Conservation (phyloP, 2,113 vertebrate genomes). For the Ovibos moschatus region DNA sequence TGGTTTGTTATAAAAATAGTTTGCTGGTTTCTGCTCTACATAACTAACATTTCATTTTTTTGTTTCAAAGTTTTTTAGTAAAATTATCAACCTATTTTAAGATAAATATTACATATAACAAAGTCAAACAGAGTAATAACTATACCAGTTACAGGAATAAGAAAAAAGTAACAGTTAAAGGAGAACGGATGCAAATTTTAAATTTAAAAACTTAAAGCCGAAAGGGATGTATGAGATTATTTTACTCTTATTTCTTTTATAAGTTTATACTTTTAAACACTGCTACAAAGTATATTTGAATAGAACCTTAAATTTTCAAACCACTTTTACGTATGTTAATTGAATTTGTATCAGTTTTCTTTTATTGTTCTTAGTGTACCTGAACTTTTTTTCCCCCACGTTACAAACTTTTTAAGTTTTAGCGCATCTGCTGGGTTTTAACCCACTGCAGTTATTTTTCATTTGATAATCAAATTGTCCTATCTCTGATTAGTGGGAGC, state of each 20-base stretch:
- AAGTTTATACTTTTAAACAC: slow-evolving; percentile 27
- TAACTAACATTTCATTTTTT: background rate
- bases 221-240: background rate
- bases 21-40: background rate
- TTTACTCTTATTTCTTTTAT: slow-evolving; percentile 26
- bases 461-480: background rate
- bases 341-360: background rate
- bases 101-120: background rate
- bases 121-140: background rate
- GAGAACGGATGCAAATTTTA: background rate
- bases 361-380: background rate
- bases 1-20: background rate
- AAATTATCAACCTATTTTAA: slow-evolving; percentile 14
- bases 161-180: background rate
- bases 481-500: background rate
- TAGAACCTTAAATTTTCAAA: slow-evolving; percentile 20
- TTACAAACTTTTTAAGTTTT: background rate
- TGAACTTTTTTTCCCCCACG: background rate
- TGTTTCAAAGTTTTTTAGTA: background rate
- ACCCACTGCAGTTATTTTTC: background rate
- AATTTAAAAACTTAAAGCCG: slow-evolving; percentile 4
- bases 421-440: background rate
- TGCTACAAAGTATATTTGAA: background rate
- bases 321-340: background rate
- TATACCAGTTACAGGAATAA: background rate